phyloP scores from a whole-genome alignment of 2,797 vertebrate genomes.

The Argya squamiceps region DNA sequence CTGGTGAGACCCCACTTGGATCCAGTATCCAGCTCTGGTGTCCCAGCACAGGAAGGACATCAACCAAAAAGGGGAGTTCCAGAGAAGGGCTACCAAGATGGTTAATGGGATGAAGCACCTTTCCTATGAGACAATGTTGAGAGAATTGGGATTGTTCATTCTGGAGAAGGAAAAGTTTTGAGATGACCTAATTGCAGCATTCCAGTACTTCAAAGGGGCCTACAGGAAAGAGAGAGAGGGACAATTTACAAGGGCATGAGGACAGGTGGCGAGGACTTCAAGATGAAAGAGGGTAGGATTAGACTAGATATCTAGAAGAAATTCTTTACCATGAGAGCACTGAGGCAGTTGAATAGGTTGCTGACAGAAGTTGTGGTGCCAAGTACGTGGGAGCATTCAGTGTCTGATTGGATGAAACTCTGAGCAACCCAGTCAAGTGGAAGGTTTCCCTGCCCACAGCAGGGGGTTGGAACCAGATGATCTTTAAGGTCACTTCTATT shows the following conservation, averaged over 20 bases:
- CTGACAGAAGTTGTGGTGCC: neutral
- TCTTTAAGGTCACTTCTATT: neutral
- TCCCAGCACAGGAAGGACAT: neutral
- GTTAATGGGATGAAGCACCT: neutral
- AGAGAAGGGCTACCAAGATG: neutral
- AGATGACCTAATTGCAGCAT: neutral
- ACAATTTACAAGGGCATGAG: neutral
- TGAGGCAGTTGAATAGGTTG: neutral
- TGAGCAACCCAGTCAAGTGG: neutral
- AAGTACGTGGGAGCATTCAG: accelerated
- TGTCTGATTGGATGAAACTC: neutral
- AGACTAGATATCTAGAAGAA: neutral
- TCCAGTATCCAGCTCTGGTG: neutral
- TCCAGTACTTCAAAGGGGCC: neutral
- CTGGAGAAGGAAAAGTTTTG: neutral
- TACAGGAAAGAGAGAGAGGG: neutral
- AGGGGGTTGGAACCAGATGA: accelerated
- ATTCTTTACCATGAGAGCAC: neutral
- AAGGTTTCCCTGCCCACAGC: neutral
- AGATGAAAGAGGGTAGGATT: neutral
- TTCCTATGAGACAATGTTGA: neutral
- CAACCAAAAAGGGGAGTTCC: accelerated
- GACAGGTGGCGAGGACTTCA: neutral
- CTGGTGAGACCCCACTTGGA: neutral
- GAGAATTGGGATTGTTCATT: neutral